Evolutionary conservation across 2,113 vertebrate genomes (phyloP).

Genomic region (Coryphaenoides rupestris): DNA sequence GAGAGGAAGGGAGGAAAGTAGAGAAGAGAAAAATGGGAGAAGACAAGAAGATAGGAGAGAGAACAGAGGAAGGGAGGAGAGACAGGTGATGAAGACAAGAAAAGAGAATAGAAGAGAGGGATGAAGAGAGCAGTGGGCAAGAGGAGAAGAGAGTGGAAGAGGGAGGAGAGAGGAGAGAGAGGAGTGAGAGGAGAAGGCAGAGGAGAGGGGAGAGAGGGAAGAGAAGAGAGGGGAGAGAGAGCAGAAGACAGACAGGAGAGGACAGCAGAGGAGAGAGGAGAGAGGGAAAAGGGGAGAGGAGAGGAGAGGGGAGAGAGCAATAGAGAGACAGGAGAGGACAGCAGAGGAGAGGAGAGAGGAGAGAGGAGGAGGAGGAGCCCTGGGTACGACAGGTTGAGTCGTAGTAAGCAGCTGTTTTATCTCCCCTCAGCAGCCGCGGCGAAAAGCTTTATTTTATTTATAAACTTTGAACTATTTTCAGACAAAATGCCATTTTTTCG

Average conservation of each 20-base stretch:
- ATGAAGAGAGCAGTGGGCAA: background rate
- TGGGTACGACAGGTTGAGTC: slow-evolving; percentile 52
- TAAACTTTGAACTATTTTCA: slow-evolving; percentile 85
- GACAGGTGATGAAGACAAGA: too few relatives aligned
- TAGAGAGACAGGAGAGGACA: slow-evolving; percentile 18
- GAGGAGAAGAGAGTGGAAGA: background rate
- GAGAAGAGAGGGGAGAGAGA: too few relatives aligned
- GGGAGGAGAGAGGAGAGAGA: background rate
- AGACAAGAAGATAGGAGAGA: background rate
- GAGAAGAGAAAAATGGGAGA: too few relatives aligned
- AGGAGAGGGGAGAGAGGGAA: too few relatives aligned
- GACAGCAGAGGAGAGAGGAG: slow-evolving; percentile 31
- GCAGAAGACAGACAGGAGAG: too few relatives aligned
- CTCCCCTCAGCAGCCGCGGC: slow-evolving; percentile 73
- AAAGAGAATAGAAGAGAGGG: background rate
- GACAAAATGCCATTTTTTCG: slow-evolving; percentile 82
- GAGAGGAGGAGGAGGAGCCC: slow-evolving; percentile 49
- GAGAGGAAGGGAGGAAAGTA: too few relatives aligned
- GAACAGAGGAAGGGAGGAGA: too few relatives aligned
- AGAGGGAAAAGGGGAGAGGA: slow-evolving; percentile 9
- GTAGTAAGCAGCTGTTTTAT: slow-evolving; percentile 73
- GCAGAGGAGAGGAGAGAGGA: slow-evolving; percentile 40
- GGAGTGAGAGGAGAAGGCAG: too few relatives aligned
- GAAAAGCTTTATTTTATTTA: slow-evolving; percentile 84
- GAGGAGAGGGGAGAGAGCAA: slow-evolving; percentile 18